These are phyloP conservation scores for Zhuqinia jingwanae DNA, from an alignment of 2,888 invertebrate genomes.

Conservation along the genomic window DNA sequence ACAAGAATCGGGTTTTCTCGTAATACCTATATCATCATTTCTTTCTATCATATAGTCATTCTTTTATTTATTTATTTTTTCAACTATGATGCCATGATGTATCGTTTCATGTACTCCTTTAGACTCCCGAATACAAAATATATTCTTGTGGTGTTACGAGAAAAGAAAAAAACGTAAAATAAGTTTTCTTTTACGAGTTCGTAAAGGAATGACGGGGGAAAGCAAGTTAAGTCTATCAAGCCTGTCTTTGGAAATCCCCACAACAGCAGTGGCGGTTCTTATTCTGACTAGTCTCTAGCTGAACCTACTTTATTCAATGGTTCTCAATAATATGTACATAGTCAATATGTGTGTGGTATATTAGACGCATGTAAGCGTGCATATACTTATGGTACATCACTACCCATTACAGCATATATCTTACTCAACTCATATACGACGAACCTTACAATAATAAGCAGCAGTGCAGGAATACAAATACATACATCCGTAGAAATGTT, in stretches of 20 bases:
- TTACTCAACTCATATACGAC: too few relatives aligned
- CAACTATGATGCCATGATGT: not conserved
- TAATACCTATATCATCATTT: not conserved
- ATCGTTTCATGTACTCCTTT: not conserved
- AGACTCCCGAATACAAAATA: slow-evolving; percentile 20
- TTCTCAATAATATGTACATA: too few relatives aligned
- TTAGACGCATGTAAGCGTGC: too few relatives aligned
- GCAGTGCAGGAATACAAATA: not conserved
- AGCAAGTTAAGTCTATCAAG: slow-evolving; percentile 67
- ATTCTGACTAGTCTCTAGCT: too few relatives aligned
- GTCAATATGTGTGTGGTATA: too few relatives aligned
- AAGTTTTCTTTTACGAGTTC: slow-evolving; percentile 38
- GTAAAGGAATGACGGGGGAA: not conserved
- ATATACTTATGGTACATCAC: too few relatives aligned
- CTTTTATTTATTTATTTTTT: slow-evolving; percentile 4
- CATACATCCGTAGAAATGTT: not conserved
- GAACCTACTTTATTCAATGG: too few relatives aligned
- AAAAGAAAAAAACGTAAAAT: slow-evolving; percentile 28
- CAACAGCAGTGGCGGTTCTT: too few relatives aligned
- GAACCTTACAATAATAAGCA: too few relatives aligned
- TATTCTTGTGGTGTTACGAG: slow-evolving; percentile 40
- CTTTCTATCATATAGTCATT: too few relatives aligned
- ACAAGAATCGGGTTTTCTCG: not conserved
- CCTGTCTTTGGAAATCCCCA: slow-evolving; percentile 50
- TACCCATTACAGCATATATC: not conserved